phyloP scores from a whole-genome alignment of 2,113 vertebrate species.

The Gambusia affinis region DNA sequence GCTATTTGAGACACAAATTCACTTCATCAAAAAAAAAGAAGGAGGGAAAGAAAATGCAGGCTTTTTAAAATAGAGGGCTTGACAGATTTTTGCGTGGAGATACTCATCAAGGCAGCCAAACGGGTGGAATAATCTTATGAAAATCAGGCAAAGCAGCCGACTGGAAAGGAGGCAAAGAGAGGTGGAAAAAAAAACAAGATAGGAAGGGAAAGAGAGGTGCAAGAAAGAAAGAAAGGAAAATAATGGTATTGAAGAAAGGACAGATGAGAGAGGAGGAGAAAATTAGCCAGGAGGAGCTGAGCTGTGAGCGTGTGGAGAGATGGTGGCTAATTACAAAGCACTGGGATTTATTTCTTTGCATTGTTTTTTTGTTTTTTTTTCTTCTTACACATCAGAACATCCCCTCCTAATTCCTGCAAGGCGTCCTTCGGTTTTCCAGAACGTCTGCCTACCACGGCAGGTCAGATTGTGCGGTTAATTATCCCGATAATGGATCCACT shows the following conservation, averaged over 20 bases:
- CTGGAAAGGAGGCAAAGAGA: constrained; percentile 51
- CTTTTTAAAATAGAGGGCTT: constrained; percentile 61
- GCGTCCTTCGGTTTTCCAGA: constrained; percentile 41
- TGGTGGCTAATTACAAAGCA: constrained; percentile 70
- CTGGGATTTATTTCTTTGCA: constrained; percentile 67
- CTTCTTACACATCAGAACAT: constrained; percentile 21
- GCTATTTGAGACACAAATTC: constrained; percentile 73
- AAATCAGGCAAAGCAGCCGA: constrained; percentile 66
- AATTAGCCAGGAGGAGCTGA: constrained; percentile 53
- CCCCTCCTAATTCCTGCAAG: constrained; percentile 55
- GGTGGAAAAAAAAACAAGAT: constrained; percentile 11
- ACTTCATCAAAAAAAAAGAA: constrained; percentile 28
- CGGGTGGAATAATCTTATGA: constrained; percentile 72
- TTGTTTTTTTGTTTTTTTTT: constrained; percentile 57
- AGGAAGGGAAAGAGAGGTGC: constrained; percentile 10
- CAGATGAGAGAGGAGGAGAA: constrained; percentile 24
- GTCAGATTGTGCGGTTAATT: constrained; percentile 66
- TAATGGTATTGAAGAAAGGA: constrained; percentile 16
- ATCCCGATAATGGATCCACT: constrained; percentile 52
- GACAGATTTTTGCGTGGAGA: constrained; percentile 68
- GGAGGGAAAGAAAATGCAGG: constrained; percentile 15
- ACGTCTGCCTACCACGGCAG: constrained; percentile 42
- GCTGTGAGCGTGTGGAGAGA: constrained; percentile 35
- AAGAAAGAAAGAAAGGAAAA: constrained; percentile 31
- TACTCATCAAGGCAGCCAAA: constrained; percentile 69